Evolutionary conservation across 2,113 vertebrate genomes (phyloP).

Genomic region (Noctilio leporinus): DNA sequence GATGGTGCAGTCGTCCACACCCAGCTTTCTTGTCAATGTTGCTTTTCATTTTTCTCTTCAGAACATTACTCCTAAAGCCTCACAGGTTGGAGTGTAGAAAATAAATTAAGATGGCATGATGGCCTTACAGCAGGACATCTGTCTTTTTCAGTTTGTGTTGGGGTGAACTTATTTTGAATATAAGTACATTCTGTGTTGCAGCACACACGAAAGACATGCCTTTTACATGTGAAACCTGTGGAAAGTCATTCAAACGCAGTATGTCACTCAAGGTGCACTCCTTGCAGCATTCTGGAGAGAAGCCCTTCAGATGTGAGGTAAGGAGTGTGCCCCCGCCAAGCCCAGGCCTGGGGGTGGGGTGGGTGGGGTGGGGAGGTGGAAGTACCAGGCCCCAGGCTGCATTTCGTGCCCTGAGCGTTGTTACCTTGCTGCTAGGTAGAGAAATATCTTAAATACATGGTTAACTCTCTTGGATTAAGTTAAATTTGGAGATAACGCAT

Average conservation of each 20-base stretch:
- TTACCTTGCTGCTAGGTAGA: neutral
- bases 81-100: neutral
- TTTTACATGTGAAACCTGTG: constrained; percentile 98
- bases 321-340: neutral
- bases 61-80: neutral
- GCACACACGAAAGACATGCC: constrained; percentile 99
- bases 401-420: accelerated
- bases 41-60: neutral
- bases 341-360: accelerated
- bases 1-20: neutral
- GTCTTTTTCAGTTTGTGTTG: neutral
- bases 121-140: neutral
- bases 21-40: neutral
- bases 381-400: neutral
- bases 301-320: constrained; percentile 98
- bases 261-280: constrained; percentile 99
- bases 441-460: neutral
- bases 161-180: neutral
- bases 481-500: neutral
- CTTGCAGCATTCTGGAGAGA: constrained; percentile 97
- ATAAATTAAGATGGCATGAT: neutral
- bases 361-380: neutral
- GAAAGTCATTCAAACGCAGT: constrained; percentile 98
- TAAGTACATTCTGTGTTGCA: constrained; percentile 73
- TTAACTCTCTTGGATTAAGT: neutral